Evolutionary conservation across 2,888 invertebrate genomes (phyloP), one percentile per base, ranked within the genome.

Genomic region (Ophion slaviceki): DNA sequence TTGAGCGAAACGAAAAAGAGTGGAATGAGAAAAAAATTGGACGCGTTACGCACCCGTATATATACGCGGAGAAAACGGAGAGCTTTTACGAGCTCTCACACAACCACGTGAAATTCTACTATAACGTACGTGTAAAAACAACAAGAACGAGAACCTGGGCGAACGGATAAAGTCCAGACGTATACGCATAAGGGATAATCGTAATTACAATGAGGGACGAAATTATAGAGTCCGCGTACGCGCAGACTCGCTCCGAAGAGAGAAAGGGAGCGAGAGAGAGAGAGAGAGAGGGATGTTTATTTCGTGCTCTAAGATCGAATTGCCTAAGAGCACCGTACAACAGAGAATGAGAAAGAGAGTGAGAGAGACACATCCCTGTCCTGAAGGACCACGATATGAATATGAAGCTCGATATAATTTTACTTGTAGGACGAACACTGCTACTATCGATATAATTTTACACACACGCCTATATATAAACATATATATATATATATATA

Each of bases 171-270:
- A 80, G 36, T 40, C 17, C n/a, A 53, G 45, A 47, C 32, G 28
- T 45, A 61, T 78, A 76, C 77, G 83, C 86, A 74, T 47, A 75
- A 61, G 84, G 85, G 80, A 85, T 88, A 85, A 89, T 88, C 86
- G 88, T 88, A 88, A 88, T 89, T 88, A 88, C 84, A 86, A 70
- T 77, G 74, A 87, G 83, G 87, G 67, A 80, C 85, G 70, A 89
- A 88, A 89, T 88, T 89, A 89, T 86, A 89, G 88, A 83, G 84
- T 87, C 80, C 81, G 64, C 57, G 24, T 66, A 59, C 32, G 86
- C 81, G 71, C 75, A 68, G 61, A 53, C 83, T 64, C 77, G 36
- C n/a, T 17, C 59, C n/a, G 7, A n/a, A n/a, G n/a, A 7, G n/a
- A n/a, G n/a, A 17, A 61, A 61, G 59, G n/a, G 8, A n/a, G 24